Base-by-base conservation (phyloP, 1,140 invertebrate genomes). In the Bombus haemorrhoidalis region DNA sequence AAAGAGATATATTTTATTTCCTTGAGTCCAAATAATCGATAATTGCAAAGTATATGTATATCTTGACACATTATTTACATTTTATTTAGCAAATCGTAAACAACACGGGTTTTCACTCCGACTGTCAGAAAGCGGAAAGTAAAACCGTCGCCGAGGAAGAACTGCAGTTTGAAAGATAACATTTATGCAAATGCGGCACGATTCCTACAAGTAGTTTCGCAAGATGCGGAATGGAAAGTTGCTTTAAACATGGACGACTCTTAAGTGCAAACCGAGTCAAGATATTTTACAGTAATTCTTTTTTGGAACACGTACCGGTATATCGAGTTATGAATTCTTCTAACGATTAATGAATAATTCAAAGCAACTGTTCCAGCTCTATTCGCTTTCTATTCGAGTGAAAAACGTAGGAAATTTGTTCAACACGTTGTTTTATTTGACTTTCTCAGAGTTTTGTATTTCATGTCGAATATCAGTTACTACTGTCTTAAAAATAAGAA, bases 321-420 rank as follows among this genome's bases (percentile, higher is more conserved):
- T 25, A n/a, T n/a, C 15, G 57, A 78, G 59, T 78, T 78, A 78
- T 78, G 75, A 78, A 78, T 78, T 78, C 57, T 66, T 59, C 13
- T 41, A 53, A 2, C 32, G 12, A 10, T 15, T 34, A 39, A 78
- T 78, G 75, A 64, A 78, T 78, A 78, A 78, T 78, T 78, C 75
- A 64, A 10, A n/a, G 5, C 18, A 41, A 32, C n/a, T 22, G 57
- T 41, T 77, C n/a, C 10, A 77, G 37, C 13, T 62, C 25, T 39
- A 4, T 59, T 57, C 39, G 25, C 39, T 28, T 47, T 62, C 34
- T 25, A 10, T 68, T 68, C 34, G 9, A 53, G 12, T 34, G 10
- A 3, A 25, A 47, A 75, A 25, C 34, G 47, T 25, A 8, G 13
- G 25, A 32, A 62, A 43, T 74, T 73, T 47, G 39, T 32, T 74